Percentiles rank a stretch among this genome's conserved stretches.
These are phyloP conservation scores for Tragelaphus strepsiceros DNA, from an alignment of 2,113 vertebrate species.

Conservation along the genomic window DNA sequence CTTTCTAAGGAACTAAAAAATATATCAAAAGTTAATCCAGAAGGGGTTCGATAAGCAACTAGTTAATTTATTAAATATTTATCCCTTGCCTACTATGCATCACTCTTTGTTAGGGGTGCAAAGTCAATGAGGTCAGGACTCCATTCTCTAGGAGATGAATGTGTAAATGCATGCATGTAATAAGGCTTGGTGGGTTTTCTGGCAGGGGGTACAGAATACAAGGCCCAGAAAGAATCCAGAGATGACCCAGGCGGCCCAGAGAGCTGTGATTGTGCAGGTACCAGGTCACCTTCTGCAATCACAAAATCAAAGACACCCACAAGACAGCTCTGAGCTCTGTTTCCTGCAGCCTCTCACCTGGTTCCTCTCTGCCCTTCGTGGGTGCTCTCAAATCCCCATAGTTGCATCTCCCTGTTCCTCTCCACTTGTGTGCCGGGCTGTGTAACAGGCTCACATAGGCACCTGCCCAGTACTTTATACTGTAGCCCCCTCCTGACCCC, in stretches of 20 bases:
- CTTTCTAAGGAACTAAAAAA: background rate
- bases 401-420: fast-evolving
- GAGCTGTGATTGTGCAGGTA: background rate
- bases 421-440: background rate
- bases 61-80: background rate
- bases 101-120: background rate
- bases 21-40: background rate
- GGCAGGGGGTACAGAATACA: background rate
- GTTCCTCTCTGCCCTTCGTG: background rate
- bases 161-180: background rate
- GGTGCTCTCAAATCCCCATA: fast-evolving
- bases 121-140: no score
- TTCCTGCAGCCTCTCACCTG: background rate
- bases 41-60: background rate
- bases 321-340: background rate
- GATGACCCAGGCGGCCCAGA: background rate
- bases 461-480: background rate
- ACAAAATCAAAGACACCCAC: background rate
- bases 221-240: background rate
- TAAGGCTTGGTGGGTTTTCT: background rate
- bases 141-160: background rate
- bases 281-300: background rate
- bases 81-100: background rate
- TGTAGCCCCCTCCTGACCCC: background rate
- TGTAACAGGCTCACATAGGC: no score